A percentile compares a stretch with the other conserved stretches of the same genome.
These are phyloP conservation scores for Opisthocomus hoazin DNA, from an alignment of 2,113 vertebrate genomes.

Conservation along the genomic window DNA sequence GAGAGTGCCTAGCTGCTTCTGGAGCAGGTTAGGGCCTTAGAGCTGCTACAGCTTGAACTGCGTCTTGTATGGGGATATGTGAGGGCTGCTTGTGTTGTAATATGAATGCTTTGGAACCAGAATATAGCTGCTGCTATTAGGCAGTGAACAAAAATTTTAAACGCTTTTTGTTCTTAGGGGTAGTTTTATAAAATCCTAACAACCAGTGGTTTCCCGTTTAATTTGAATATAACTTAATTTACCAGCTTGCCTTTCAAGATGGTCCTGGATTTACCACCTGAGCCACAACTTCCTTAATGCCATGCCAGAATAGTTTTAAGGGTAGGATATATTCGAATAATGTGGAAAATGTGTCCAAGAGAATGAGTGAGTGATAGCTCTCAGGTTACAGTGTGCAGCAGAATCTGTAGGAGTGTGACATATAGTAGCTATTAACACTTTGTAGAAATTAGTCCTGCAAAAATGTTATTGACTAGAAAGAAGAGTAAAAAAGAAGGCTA, in stretches of 20 bases:
- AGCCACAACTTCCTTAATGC: constrained; percentile 53
- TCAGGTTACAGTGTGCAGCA: neutral
- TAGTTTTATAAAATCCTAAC: constrained; percentile 25
- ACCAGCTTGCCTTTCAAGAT: constrained; percentile 39
- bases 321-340: constrained; percentile 28
- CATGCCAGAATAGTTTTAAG: constrained; percentile 34
- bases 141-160: neutral
- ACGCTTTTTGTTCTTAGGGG: constrained; percentile 30
- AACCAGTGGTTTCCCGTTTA: constrained; percentile 29
- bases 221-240: constrained; percentile 44
- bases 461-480: neutral
- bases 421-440: neutral
- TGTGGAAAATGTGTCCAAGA: constrained; percentile 22
- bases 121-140: neutral
- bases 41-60: neutral
- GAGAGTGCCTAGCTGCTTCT: neutral
- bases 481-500: neutral
- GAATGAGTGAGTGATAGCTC: neutral
- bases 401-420: neutral
- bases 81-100: neutral
- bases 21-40: neutral
- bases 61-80: neutral
- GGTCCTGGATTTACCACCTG: constrained; percentile 45
- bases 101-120: neutral
- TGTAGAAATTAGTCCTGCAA: neutral